These are phyloP conservation scores for Megaceryle torquata DNA, from an alignment of 2,113 vertebrate genomes.

Conservation along the genomic window DNA sequence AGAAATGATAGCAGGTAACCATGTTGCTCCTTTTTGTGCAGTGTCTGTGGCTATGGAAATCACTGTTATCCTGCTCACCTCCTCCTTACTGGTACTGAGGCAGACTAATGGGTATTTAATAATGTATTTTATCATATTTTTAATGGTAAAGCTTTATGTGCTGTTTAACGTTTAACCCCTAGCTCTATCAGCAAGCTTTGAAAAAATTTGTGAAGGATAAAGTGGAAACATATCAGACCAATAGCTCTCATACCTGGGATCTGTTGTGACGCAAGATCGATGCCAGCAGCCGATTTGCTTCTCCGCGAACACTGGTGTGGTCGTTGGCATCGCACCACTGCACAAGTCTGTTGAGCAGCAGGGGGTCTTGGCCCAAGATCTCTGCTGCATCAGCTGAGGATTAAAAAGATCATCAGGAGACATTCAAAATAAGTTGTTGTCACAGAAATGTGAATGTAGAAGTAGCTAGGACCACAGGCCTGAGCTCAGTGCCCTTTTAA, in stretches of 20 bases:
- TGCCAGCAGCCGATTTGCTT: slow-evolving; percentile 84
- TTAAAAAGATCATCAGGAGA: background rate
- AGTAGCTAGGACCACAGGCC: no score
- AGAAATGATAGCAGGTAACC: background rate
- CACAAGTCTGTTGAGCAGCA: slow-evolving; percentile 78
- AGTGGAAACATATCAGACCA: rapidly evolving
- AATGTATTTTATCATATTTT: background rate
- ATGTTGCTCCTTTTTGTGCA: rapidly evolving
- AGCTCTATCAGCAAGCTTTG: background rate
- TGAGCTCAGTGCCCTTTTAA: background rate
- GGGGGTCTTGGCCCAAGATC: slow-evolving; percentile 78
- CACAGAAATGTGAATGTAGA: background rate
- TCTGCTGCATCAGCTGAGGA: slow-evolving; percentile 80
- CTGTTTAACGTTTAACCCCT: background rate
- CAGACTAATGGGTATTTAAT: background rate
- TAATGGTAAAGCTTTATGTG: background rate
- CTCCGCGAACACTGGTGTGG: slow-evolving; percentile 74
- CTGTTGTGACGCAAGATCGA: slow-evolving; percentile 84
- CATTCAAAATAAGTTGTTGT: background rate
- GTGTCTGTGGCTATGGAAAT: background rate
- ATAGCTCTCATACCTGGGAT: slow-evolving; percentile 66
- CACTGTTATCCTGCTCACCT: background rate
- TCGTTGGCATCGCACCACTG: slow-evolving; percentile 84
- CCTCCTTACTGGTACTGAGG: background rate
- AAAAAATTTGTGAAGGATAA: background rate